Evolutionary conservation across 1,140 invertebrate species (phyloP), one percentile per base, ranked within the genome.

Genomic region (Pseudomyrmex flavicornis): DNA sequence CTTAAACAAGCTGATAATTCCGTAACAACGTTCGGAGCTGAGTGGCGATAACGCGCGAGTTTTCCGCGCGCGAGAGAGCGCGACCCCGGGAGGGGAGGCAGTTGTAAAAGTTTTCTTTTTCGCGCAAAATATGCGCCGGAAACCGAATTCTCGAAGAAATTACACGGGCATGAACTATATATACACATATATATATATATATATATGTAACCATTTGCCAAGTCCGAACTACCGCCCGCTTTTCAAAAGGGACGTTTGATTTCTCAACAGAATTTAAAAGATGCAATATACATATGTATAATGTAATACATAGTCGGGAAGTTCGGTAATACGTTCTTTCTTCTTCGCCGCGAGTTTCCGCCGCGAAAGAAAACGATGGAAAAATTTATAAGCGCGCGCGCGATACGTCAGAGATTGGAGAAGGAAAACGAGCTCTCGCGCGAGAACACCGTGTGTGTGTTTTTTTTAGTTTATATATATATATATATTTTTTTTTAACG

Each of bases 71-170:
- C 5, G 48, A 5, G 22, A 77, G 68, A 77, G 68, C 68, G 5
- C 35, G 35, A 15, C 54, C 54, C 22, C 9, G 1, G 0, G 20
- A 22, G 1, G 54, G 26, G 22, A 4, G 26, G 66, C 35, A 72
- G 61, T 80, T 80, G 59, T 73, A 48, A 73, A 80, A 80, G 20
- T 80, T 80, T 80, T 74, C 66, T 73, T 65, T 35, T 5, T 35
- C 5, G 35, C 63, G 12, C 63, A 54, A 65, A 72, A 82, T 35
- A 48, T 5, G n/a, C 22, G 44, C 77, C 50, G 20, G 17, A 15
- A 26, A 26, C 46, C 75, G 52, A 58, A 69, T 17, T 44, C 20
- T 72, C 54, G 77, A 35, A 35, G 35, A 35, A 80, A 61, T 80
- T 80, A 61, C 26, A 35, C 35, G 66, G 50, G 15, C 68, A 8